Conservation (phyloP, 2,797 vertebrate species). For the Intellagama lesueurii region DNA sequence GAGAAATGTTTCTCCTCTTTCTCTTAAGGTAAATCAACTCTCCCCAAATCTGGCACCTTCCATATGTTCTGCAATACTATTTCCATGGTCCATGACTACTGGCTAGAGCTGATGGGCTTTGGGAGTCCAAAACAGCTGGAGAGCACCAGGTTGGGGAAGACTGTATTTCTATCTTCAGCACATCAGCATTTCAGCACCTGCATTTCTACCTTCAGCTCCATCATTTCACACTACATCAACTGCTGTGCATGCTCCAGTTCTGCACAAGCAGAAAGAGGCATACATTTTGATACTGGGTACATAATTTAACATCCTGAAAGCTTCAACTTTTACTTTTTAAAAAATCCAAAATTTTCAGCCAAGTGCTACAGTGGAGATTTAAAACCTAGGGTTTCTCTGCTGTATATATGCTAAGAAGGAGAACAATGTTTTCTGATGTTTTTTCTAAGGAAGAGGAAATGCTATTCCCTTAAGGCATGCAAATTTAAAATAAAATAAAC, state of each 20-base stretch:
- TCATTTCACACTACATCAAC: not conserved
- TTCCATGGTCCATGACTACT: too few species aligned
- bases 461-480: not conserved
- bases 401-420: not conserved
- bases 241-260: not conserved
- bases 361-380: not conserved
- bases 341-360: not conserved
- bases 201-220: not conserved
- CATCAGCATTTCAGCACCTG: not conserved
- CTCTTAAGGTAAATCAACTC: too few species aligned
- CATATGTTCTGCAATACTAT: too few species aligned
- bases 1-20: rapidly evolving
- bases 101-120: too few species aligned
- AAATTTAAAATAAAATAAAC: not conserved
- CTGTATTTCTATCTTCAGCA: too few species aligned
- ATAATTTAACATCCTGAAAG: not conserved
- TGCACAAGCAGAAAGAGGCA: not conserved
- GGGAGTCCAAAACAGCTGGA: too few species aligned
- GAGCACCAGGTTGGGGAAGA: too few species aligned
- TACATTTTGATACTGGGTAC: not conserved
- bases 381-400: not conserved
- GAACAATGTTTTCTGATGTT: not conserved
- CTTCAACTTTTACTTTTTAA: not conserved
- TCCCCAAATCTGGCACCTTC: too few species aligned
- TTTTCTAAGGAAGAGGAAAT: not conserved